Conservation (phyloP, 1,140 invertebrate species). For the Oppia nitens region DNA sequence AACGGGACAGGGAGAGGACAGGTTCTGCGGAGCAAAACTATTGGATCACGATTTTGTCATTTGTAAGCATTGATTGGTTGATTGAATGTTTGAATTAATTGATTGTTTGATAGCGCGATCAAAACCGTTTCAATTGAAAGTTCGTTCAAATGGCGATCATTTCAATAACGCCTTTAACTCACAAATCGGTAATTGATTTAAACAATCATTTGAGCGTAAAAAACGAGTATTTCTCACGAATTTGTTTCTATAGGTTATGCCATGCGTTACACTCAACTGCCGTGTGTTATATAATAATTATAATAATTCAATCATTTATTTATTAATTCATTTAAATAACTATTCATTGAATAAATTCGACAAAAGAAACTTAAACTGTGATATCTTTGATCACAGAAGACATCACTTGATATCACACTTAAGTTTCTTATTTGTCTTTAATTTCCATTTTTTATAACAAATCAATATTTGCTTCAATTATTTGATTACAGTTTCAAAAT, state of each 20-base stretch:
- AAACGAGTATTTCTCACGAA: background rate
- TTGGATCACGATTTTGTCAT: constrained; percentile 21
- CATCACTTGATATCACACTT: background rate
- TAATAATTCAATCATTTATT: constrained; percentile 1
- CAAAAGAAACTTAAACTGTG: background rate
- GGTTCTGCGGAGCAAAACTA: constrained; percentile 22
- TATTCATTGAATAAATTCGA: background rate
- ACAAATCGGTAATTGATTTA: constrained; percentile 10
- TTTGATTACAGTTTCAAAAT: no score
- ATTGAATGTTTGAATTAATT: background rate
- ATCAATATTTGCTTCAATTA: no score
- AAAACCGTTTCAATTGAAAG: constrained; percentile 22
- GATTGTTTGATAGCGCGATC: constrained; percentile 19
- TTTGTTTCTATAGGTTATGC: constrained; percentile 19
- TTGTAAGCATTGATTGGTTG: constrained; percentile 21
- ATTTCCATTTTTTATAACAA: no score
- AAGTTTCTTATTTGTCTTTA: background rate
- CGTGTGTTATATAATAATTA: constrained; percentile 21
- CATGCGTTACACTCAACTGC: constrained; percentile 21
- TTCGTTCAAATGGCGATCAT: constrained; percentile 21
- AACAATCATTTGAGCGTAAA: background rate
- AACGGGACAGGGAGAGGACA: constrained; percentile 21
- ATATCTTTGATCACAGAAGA: background rate
- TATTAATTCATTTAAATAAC: background rate
- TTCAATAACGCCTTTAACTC: constrained; percentile 19